Evolutionary conservation across 2,797 vertebrate genomes (phyloP), one percentile per base, ranked within the genome.

Genomic region (Tokudaia tokunoshimensis): DNA sequence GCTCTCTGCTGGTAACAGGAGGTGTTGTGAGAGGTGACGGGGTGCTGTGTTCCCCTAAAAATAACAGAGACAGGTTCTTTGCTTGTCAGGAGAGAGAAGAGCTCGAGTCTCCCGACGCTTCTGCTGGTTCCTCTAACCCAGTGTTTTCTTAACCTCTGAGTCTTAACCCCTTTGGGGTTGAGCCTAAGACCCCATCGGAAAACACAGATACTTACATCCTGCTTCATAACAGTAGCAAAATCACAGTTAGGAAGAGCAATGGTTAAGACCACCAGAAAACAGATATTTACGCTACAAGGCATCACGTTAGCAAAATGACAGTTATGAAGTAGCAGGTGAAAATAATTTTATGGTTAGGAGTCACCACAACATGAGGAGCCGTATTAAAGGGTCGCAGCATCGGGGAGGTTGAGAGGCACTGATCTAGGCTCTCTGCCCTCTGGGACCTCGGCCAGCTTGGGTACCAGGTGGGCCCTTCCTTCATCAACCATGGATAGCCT

Each of bases 31-130:
- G 93, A 92, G 86, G 92, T 78, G 88, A 94, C 57, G 44, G 78
- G 55, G 65, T 5, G 72, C 76, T 93, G 11, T 86, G 85, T 70
- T 94, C 63, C 82, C 82, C 81, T 94, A 96, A 97, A 96, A 97
- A 94, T 96, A 89, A 85, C 37, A 31, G 80, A 13, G 76, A 70
- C 13, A 0, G 59, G 44, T 75, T 96, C 65, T 94, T 94, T 91
- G 67, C 95, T 96, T 61, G 29, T 72, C 41, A 14, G 50, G 67
- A 84, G 29, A 94, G 52, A 96, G 41, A 97, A 91, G 13, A 57
- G 59, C 52, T 75, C 74, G 67, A 26, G 52, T 81, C 75, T 37
- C 50, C 59, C 3, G 3, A 41, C 22, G 74, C 26, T 44, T 55
- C 47, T 47, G 29, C 52, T 6, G 24, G 81, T 34, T 81, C 57